Percentiles rank a stretch among this genome's conserved stretches.
phyloP scores from a whole-genome alignment of 2,797 vertebrate species.

The Falco cherrug region DNA sequence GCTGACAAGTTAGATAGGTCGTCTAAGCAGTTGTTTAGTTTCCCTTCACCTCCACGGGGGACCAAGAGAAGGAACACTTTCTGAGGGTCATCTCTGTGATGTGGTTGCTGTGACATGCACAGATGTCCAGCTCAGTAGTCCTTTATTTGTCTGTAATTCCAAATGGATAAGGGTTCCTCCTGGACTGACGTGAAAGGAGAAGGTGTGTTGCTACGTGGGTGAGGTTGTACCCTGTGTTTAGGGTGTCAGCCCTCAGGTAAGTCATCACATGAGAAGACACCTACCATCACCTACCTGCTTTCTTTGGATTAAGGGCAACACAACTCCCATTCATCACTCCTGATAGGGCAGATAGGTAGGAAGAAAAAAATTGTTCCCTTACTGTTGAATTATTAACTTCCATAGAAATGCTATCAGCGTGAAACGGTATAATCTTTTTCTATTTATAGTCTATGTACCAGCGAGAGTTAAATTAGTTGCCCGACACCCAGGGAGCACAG shows the following conservation, averaged over 20 bases:
- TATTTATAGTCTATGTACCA: neutral
- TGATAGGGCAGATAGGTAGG: neutral
- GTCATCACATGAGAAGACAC: neutral
- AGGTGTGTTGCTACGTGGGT: neutral
- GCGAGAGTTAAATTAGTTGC: constrained; percentile 1
- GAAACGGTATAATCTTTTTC: neutral
- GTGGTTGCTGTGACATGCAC: neutral
- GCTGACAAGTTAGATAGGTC: neutral
- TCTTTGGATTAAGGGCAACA: neutral
- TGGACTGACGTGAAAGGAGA: neutral
- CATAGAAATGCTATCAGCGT: neutral
- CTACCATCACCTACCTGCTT: neutral
- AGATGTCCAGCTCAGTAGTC: neutral
- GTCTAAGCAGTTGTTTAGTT: neutral
- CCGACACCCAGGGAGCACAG: neutral
- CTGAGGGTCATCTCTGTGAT: fast-evolving
- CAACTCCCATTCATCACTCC: neutral
- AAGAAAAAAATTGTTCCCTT: neutral
- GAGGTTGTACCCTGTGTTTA: neutral
- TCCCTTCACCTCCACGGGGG: neutral
- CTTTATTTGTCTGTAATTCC: neutral
- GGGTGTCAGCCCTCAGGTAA: neutral
- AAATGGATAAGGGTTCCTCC: neutral
- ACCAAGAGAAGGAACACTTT: neutral
- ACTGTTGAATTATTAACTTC: neutral